A percentile compares a stretch with the other conserved stretches of the same genome.
phyloP scores from a whole-genome alignment of 1,140 invertebrate species.

The Drosophila miranda region DNA sequence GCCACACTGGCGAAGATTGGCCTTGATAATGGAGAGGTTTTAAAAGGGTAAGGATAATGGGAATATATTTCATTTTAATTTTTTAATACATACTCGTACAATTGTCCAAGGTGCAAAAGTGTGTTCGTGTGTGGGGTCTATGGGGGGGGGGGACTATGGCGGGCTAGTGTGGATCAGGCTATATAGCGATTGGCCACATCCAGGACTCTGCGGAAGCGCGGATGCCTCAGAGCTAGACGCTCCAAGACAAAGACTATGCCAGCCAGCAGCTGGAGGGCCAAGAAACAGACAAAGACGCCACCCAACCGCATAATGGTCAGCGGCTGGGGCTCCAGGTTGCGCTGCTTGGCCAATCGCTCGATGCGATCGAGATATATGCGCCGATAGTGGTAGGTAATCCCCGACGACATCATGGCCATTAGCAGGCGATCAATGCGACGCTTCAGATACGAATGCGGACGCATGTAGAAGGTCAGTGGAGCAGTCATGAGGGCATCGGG shows the following conservation, averaged over 20 bases:
- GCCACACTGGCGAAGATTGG: constrained; percentile 9
- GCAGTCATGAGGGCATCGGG: constrained; percentile 50
- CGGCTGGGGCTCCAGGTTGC: constrained; percentile 32
- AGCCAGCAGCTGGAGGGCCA: constrained; percentile 39
- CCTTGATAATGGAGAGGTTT: constrained; percentile 7
- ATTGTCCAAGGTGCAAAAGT: neutral
- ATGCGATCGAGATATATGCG: constrained; percentile 58
- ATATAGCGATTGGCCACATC: constrained; percentile 33
- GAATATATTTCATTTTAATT: constrained; percentile 1
- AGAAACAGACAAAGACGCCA: constrained; percentile 52
- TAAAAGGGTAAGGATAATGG: neutral
- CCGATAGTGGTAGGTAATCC: constrained; percentile 52
- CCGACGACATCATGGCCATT: constrained; percentile 65
- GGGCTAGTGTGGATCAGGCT: neutral
- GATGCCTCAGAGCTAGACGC: neutral
- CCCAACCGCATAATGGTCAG: constrained; percentile 48
- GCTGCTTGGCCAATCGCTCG: constrained; percentile 16
- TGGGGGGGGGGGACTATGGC: too few species aligned
- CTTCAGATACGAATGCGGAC: constrained; percentile 66
- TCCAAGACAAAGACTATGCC: constrained; percentile 58
- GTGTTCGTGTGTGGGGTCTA: too few species aligned
- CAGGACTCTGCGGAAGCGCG: constrained; percentile 20
- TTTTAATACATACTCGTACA: neutral
- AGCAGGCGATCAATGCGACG: constrained; percentile 49
- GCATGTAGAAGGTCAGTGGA: constrained; percentile 72